Base-by-base conservation (phyloP, 2,797 vertebrate genomes). In the Psittacula echo region DNA sequence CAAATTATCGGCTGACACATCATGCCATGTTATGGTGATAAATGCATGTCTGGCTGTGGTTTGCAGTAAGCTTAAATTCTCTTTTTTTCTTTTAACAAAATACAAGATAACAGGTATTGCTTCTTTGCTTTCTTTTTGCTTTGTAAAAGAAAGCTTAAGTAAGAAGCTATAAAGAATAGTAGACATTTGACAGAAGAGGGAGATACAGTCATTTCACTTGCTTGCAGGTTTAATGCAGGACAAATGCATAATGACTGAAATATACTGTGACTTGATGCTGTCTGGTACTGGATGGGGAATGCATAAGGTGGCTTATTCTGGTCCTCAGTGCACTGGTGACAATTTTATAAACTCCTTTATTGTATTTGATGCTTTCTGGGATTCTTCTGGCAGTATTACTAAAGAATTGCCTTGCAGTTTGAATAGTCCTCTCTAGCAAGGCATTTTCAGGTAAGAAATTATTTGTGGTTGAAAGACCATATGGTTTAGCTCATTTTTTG, bases 1-100 rank as follows among this genome's bases (percentile, higher is more conserved):
- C 94, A 96, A 79, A 80, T 94, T 92, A 94, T 90, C 78, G 78
- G 81, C 92, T 90, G 91, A 97, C 90, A 86, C 86, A 94, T 94
- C 85, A 56, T 29, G 73, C 93, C 90, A 89, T 5, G 5, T 85
- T 77, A 26, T 22, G 44, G 73, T 94, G 86, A 84, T 86, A 92
- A 93, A 93, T 66, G 44, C 74, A 94, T 1, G 22, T 91, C 94
- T 95, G 65, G 66, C 67, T 8, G 1, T 85, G 64, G 41, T 67
- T 81, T 94, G 68, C 42, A 32, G 21, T 32, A 32, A 87, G 53
- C 18, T 42, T 65, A 71, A 89, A 87, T 32, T 66, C 32, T 56
- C 19, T 22, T 2, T 8, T 30, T 20, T 32, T 16, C n/a, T 58
- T 29, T 56, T 19, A 7, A 62, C 30, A 54, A 65, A 45, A 32